Percentiles rank a stretch among this genome's conserved stretches.
Evolutionary conservation across 2,888 invertebrate genomes (phyloP).

Genomic region (Erebia ligea): DNA sequence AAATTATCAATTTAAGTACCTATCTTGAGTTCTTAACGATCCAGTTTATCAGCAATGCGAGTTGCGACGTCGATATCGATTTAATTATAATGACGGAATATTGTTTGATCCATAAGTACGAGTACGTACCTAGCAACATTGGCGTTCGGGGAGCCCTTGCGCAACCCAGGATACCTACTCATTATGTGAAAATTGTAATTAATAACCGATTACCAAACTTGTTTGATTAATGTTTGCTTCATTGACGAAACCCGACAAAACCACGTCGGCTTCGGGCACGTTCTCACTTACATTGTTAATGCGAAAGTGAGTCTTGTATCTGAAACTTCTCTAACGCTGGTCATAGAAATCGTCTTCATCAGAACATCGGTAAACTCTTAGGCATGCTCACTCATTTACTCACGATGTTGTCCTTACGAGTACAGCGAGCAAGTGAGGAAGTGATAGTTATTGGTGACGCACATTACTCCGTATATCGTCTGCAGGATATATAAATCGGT

Average conservation of each 20-base stretch:
- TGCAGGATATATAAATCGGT: too few species aligned
- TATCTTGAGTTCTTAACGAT: neutral
- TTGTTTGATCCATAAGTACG: neutral
- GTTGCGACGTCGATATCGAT: neutral
- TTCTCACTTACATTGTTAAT: neutral
- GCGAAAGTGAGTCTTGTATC: neutral
- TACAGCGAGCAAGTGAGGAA: too few species aligned
- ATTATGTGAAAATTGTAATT: neutral
- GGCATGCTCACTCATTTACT: too few species aligned
- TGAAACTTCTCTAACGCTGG: too few species aligned
- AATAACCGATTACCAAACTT: slow-evolving; percentile 3
- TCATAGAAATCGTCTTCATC: too few species aligned
- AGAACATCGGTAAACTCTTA: too few species aligned
- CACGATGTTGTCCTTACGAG: too few species aligned
- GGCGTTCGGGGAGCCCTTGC: neutral
- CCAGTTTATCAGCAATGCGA: neutral
- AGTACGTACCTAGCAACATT: neutral
- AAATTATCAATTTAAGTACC: neutral
- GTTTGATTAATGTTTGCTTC: slow-evolving; percentile 1
- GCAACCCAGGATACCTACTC: neutral
- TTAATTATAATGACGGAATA: neutral
- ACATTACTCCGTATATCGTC: too few species aligned
- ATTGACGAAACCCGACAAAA: slow-evolving; percentile 1
- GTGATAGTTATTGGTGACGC: too few species aligned
- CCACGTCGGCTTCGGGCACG: neutral